These are phyloP conservation scores for Muscicapa adusta DNA, from an alignment of 2,113 vertebrate species.

Conservation along the genomic window DNA sequence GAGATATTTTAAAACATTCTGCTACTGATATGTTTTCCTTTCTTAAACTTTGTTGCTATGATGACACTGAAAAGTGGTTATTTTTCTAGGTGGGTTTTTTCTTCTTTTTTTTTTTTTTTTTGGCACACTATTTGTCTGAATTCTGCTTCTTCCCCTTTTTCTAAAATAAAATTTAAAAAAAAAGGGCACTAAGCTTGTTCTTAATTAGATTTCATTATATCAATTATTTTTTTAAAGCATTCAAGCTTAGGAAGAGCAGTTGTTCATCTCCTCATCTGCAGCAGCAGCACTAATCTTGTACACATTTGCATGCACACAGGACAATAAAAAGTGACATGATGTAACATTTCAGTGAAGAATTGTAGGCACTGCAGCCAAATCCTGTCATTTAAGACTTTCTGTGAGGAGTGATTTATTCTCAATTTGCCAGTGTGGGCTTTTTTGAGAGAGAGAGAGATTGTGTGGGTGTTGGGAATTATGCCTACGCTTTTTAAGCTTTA, in stretches of 20 bases:
- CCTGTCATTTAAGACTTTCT: slow-evolving; percentile 31
- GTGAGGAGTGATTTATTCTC: slow-evolving; percentile 15
- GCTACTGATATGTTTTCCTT: neutral
- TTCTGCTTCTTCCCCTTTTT: neutral
- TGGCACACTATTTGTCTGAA: neutral
- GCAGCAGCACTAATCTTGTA: neutral
- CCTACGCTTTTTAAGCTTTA: neutral
- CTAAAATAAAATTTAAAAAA: neutral
- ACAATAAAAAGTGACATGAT: slow-evolving; percentile 21
- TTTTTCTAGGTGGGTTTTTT: neutral
- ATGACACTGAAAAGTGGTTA: neutral
- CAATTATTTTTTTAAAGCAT: neutral
- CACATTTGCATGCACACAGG: slow-evolving; percentile 4
- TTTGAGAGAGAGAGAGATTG: neutral
- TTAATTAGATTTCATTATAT: slow-evolving; percentile 27
- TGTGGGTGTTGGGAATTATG: slow-evolving; percentile 10
- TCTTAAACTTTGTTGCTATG: neutral
- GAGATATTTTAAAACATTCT: neutral
- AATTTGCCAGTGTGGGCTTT: slow-evolving; percentile 9
- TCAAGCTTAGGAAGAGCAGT: neutral
- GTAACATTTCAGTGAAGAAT: slow-evolving; percentile 4
- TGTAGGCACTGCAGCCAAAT: slow-evolving; percentile 16
- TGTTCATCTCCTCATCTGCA: slow-evolving; percentile 18
- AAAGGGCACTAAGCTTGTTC: neutral
- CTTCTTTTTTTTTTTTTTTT: neutral